Base-by-base conservation (phyloP, 2,797 vertebrate species). In the Cossypha polioptera region DNA sequence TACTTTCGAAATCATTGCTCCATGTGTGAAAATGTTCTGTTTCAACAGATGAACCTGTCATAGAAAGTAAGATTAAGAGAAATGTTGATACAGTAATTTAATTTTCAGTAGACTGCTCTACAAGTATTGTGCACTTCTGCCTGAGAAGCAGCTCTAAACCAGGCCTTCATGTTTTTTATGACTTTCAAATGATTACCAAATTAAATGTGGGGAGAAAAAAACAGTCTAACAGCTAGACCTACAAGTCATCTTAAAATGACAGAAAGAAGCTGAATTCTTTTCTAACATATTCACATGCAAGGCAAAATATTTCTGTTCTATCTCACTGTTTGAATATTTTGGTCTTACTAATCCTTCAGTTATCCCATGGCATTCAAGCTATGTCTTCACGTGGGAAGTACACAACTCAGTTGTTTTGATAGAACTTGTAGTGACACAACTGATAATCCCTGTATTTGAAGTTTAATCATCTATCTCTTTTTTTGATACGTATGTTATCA, bases 341-440 rank as follows among this genome's bases (percentile, higher is more conserved):
- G 21, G 59, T 63, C 36, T 42, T 59, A 33, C 47, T 81, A 55
- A 79, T 92, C 51, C 86, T 89, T 92, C 74, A 89, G 57, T 40
- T 85, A 68, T 19, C 61, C 75, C 75, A 72, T 33, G 75, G 78
- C 53, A 92, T 92, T 67, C 65, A 67, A 91, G 66, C 35, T 88
- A 86, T 80, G 88, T 54, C 68, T 90, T 94, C 72, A 89, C 19
- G 29, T 67, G 59, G 78, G 65, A 92, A 83, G 73, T 83, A 92
- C 26, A 67, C 1, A 7, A 59, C 24, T 74, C 53, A 71, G 12
- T 57, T 74, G 31, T 83, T 94, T 86, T 65, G 45, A 69, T 0
- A 92, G 31, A 79, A 24, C 75, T 51, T 91, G 68, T 53, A 86
- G 40, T 5, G 3, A 86, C 72, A 77, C 28, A 94, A 74, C 17